Conservation (phyloP, 2,888 invertebrate genomes). For the Cloeon dipterum region DNA sequence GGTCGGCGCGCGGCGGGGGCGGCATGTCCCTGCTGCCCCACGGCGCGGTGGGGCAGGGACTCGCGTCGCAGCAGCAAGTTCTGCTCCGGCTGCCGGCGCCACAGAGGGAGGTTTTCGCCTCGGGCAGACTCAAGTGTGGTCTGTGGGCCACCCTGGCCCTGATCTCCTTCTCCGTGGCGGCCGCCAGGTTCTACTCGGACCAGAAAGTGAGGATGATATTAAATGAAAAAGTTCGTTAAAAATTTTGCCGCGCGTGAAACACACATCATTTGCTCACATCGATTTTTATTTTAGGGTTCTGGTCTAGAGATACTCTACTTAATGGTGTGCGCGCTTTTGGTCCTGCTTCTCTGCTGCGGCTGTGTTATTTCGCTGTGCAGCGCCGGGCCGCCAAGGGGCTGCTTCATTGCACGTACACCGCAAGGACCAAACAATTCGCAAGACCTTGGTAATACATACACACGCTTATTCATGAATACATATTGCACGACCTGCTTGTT, state of each 20-base stretch:
- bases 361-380: conserved; percentile 12
- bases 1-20: not conserved
- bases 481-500: too few species aligned
- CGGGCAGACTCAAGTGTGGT: conserved; percentile 33
- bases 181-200: conserved; percentile 49
- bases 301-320: conserved; percentile 28
- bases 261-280: not conserved
- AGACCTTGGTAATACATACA: too few species aligned
- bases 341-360: conserved; percentile 34
- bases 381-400: not conserved
- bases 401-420: not conserved
- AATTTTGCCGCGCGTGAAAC: not conserved
- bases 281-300: conserved; percentile 17
- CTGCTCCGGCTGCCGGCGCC: conserved; percentile 13
- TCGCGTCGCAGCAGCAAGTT: conserved; percentile 14
- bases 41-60: not conserved
- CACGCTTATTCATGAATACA: too few species aligned
- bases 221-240: not conserved
- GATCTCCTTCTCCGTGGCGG: conserved; percentile 41
- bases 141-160: conserved; percentile 48
- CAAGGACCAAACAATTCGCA: not conserved
- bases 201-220: conserved; percentile 30
- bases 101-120: conserved; percentile 20
- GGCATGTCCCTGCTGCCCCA: conserved; percentile 1
- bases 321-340: conserved; percentile 30